Evolutionary conservation across 2,888 invertebrate genomes (phyloP).

Genomic region (Priocnemis perturbator): DNA sequence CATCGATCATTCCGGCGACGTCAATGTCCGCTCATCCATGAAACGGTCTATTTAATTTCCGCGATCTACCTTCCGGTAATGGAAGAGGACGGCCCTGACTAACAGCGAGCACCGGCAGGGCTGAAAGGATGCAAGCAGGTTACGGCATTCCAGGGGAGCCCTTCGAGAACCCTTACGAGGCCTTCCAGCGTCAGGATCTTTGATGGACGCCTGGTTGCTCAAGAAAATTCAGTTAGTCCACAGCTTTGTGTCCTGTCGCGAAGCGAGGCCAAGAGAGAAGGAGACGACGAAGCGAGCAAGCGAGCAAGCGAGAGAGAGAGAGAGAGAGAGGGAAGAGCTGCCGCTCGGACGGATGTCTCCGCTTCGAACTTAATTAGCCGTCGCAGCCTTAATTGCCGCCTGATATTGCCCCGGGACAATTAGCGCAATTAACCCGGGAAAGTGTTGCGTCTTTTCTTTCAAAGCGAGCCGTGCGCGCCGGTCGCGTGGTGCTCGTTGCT

Average conservation of each 20-base stretch:
- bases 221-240: conserved; percentile 75
- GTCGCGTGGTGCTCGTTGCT: conserved; percentile 22
- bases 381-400: conserved; percentile 66
- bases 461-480: conserved; percentile 16
- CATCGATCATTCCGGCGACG: no score
- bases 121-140: conserved; percentile 52
- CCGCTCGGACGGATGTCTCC: conserved; percentile 62
- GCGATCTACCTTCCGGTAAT: no score
- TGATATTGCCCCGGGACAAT: conserved; percentile 66
- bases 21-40: no score
- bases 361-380: conserved; percentile 58
- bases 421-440: conserved; percentile 64
- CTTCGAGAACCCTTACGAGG: conserved; percentile 48
- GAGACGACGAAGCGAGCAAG: background rate
- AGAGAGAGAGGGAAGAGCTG: conserved; percentile 40
- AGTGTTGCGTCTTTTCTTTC: conserved; percentile 56
- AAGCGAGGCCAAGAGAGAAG: conserved; percentile 22
- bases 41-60: no score
- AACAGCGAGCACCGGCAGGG: conserved; percentile 4
- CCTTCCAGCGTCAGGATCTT: conserved; percentile 62
- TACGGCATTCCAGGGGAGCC: conserved; percentile 44
- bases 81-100: conserved; percentile 25
- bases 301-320: conserved; percentile 29
- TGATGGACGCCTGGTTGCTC: conserved; percentile 73
- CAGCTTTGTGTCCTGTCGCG: conserved; percentile 73